These are phyloP conservation scores for Parnassius glacialis DNA, from an alignment of 2,888 invertebrate species.

Conservation along the genomic window DNA sequence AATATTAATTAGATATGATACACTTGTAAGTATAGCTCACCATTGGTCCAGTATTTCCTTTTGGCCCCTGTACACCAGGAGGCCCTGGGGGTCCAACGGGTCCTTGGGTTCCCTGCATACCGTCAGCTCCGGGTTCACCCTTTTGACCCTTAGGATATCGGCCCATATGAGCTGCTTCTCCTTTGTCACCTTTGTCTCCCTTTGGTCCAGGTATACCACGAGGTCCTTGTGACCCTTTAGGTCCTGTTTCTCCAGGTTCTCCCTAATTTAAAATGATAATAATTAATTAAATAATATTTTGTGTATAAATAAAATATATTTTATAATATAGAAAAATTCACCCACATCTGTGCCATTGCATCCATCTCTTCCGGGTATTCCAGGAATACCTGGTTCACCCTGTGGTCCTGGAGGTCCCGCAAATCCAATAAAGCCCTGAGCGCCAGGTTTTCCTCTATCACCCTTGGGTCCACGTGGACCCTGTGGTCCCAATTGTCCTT, in stretches of 20 bases:
- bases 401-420: conserved; percentile 81
- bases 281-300: conserved; percentile 8
- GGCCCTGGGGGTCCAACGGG: conserved; percentile 83
- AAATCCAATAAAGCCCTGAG: conserved; percentile 89
- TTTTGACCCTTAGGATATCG: conserved; percentile 89
- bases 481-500: conserved; percentile 91
- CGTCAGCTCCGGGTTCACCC: conserved; percentile 90
- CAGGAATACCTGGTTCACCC: conserved; percentile 86
- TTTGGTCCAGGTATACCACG: conserved; percentile 85
- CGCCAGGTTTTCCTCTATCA: conserved; percentile 91
- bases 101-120: conserved; percentile 84
- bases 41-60: conserved; percentile 82
- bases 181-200: conserved; percentile 88
- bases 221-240: conserved; percentile 86
- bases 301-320: background rate
- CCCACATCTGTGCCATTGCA: conserved; percentile 97
- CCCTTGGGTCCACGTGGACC: conserved; percentile 92
- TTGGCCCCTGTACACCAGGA: conserved; percentile 80
- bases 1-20: background rate
- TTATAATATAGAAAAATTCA: conserved; percentile 1
- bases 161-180: conserved; percentile 88
- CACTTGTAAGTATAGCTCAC: conserved; percentile 55
- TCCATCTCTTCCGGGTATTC: conserved; percentile 93
- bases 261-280: conserved; percentile 77
- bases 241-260: conserved; percentile 85